phyloP scores from a whole-genome alignment of 2,113 vertebrate species.

The Echinops telfairi region DNA sequence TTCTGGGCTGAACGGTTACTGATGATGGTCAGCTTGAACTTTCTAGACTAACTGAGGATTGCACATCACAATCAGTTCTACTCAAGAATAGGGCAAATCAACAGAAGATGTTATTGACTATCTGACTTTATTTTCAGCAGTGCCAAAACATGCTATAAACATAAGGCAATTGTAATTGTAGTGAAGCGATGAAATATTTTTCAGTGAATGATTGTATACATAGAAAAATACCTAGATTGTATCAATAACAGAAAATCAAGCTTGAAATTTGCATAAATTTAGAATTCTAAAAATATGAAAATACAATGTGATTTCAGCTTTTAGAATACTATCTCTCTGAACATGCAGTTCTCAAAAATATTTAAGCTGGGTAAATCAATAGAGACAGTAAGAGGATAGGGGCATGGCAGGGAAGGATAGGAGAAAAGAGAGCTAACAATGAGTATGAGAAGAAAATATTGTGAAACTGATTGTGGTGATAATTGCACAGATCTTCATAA shows the following conservation, averaged over 20 bases:
- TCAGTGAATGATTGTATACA: not conserved
- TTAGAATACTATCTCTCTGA: conserved; percentile 30
- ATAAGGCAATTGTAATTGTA: not conserved
- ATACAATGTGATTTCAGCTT: not conserved
- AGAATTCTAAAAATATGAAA: not conserved
- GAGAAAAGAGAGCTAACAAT: too few species aligned
- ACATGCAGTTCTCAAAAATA: not conserved
- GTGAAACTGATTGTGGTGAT: too few species aligned
- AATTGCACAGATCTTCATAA: too few species aligned
- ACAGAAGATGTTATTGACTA: too few species aligned
- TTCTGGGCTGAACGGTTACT: not conserved
- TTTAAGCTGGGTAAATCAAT: not conserved
- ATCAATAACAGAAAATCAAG: not conserved
- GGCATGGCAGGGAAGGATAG: too few species aligned
- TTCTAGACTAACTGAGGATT: not conserved
- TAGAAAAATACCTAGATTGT: not conserved
- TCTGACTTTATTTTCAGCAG: not conserved
- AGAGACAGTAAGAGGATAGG: too few species aligned
- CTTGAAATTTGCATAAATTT: not conserved
- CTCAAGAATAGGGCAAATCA: not conserved
- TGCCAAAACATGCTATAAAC: not conserved
- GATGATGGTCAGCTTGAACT: rapidly evolving
- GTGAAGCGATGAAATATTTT: not conserved
- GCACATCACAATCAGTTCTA: not conserved
- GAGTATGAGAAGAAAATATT: too few species aligned